Percentiles rank a stretch among this genome's conserved stretches.
Conservation (phyloP, 2,797 vertebrate species). For the Crax fasciolata region DNA sequence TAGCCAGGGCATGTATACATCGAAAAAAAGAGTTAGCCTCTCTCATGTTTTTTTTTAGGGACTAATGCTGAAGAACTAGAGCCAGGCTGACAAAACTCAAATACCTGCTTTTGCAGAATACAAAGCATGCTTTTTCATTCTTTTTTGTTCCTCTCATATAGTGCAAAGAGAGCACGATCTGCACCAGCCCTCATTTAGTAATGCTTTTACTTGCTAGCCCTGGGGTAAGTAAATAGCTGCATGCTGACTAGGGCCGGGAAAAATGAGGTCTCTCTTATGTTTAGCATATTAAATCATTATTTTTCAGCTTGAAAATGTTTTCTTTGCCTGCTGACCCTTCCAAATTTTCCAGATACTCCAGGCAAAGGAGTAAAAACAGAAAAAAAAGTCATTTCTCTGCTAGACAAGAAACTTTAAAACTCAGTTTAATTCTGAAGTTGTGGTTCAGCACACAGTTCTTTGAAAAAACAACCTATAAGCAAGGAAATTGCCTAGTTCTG, state of each 20-base stretch:
- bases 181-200: not conserved
- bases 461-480: not conserved
- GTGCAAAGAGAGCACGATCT: not conserved
- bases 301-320: conserved; percentile 20
- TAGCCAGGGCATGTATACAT: not conserved
- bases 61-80: not conserved
- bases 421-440: not conserved
- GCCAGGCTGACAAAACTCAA: not conserved
- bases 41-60: not conserved
- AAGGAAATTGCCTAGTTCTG: conserved; percentile 37
- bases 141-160: not conserved
- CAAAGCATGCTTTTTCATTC: not conserved
- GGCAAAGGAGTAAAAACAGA: not conserved
- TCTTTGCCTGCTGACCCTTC: not conserved
- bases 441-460: conserved; percentile 25
- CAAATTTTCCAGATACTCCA: not conserved
- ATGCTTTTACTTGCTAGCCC: not conserved
- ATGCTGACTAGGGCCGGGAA: not conserved
- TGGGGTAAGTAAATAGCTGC: not conserved
- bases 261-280: not conserved
- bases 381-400: not conserved
- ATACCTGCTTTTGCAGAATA: not conserved
- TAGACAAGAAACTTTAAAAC: conserved; percentile 7
- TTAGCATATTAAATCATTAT: not conserved
- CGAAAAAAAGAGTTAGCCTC: not conserved